Percentiles rank a stretch among this genome's conserved stretches.
Conservation (phyloP, 2,888 invertebrate species). For the Cantharis rufa region DNA sequence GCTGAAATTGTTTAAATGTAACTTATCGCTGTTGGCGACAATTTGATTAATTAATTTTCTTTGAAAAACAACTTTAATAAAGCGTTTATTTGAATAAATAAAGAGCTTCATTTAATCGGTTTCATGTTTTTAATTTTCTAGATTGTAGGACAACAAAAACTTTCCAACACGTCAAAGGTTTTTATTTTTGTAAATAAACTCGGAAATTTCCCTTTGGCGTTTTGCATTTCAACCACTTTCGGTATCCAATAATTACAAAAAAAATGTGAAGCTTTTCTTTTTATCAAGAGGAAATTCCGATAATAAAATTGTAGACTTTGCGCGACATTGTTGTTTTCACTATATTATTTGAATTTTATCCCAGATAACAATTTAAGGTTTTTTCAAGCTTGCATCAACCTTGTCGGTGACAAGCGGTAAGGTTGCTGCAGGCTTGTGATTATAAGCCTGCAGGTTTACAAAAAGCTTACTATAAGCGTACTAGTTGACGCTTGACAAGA, state of each 20-base stretch:
- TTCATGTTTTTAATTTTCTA: background rate
- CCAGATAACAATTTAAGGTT: too few species aligned
- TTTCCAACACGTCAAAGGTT: background rate
- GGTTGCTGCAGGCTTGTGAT: too few species aligned
- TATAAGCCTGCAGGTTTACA: too few species aligned
- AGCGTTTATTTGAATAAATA: background rate
- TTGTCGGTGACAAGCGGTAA: too few species aligned
- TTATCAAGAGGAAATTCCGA: background rate
- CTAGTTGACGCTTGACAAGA: too few species aligned
- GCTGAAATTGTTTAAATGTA: background rate
- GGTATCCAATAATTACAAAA: background rate
- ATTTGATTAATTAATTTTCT: background rate
- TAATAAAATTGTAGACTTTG: background rate
- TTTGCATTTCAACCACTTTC: background rate
- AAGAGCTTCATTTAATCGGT: background rate
- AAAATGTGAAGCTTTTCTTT: background rate
- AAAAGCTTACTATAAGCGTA: too few species aligned
- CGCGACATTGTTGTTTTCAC: background rate
- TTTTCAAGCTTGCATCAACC: too few species aligned
- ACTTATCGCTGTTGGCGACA: background rate
- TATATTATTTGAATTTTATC: background rate
- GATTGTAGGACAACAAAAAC: background rate
- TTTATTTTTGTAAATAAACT: background rate
- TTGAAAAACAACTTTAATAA: background rate
- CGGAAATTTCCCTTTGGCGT: background rate